Conservation (phyloP, 2,113 vertebrate species). For the Amphilophus citrinellus region DNA sequence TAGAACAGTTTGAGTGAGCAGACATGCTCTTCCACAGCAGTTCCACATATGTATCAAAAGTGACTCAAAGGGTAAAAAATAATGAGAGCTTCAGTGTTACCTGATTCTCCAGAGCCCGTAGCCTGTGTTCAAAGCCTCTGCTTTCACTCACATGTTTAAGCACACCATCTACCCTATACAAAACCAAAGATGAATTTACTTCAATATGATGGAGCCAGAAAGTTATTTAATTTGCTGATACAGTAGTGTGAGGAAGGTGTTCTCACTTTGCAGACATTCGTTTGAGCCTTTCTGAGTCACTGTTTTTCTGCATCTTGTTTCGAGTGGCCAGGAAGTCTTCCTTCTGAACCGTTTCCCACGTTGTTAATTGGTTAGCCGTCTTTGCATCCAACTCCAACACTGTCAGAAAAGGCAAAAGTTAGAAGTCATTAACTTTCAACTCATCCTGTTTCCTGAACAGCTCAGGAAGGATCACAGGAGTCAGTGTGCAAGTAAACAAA, state of each 20-base stretch:
- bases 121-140: not conserved
- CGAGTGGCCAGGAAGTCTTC: constrained; percentile 85
- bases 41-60: not conserved
- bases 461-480: not conserved
- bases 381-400: constrained; percentile 73
- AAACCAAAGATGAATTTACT: not conserved
- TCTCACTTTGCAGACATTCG: constrained; percentile 87
- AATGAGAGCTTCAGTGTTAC: constrained; percentile 42
- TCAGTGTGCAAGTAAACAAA: not conserved
- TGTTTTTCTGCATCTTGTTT: constrained; percentile 83
- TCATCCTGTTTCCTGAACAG: not conserved
- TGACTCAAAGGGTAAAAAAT: no score
- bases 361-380: constrained; percentile 81
- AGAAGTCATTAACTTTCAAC: not conserved
- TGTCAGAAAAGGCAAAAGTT: not conserved
- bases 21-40: not conserved
- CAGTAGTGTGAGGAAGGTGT: not conserved
- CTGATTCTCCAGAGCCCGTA: constrained; percentile 75
- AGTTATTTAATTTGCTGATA: fast-evolving
- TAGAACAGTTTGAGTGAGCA: not conserved
- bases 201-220: not conserved
- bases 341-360: constrained; percentile 91
- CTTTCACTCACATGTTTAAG: constrained; percentile 68
- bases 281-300: constrained; percentile 87
- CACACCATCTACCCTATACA: constrained; percentile 81